Base-by-base conservation (phyloP, 1,140 invertebrate species). In the Lepidurus packardi region DNA sequence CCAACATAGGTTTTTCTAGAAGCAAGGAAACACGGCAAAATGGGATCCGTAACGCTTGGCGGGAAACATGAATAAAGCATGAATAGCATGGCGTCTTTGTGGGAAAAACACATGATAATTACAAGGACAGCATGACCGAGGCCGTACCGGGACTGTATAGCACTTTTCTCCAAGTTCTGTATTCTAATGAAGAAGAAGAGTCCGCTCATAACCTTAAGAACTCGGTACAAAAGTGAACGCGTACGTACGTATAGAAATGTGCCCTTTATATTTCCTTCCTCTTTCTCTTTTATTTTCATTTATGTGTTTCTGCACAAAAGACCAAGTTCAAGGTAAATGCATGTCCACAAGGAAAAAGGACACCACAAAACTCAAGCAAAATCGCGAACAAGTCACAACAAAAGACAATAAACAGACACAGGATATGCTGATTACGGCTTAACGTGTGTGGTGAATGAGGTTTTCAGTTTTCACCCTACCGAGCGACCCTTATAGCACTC, bases 41-140 rank as follows among this genome's bases (percentile, higher is more conserved):
- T 65, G 21, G 53, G 53, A 65, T 65, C 53, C 53, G 53, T 65
- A 21, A 65, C 53, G 53, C 53, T 65, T 65, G 21, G 53, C 53
- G 53, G 53, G 53, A 65, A 65, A 21, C 53, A 65, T 65, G 53
- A 65, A 65, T 65, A 65, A 65, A 65, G 53, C 53, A 65, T 65
- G 53, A 65, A 65, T 65, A 65, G 53, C 53, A 21, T 65, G 53
- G 21, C 21, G 53, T 65, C 53, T 65, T 65, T 65, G 53, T 65
- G 53, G 53, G 13, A 65, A 21, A 65, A 65, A 65, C 53, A 65
- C 53, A 65, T n/a, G 53, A 21, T 65, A 65, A 65, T 65, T 9
- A 65, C 53, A 65, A 65, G 21, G 53, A 65, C 53, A 65, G 53
- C 53, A 21, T 65, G 53, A 65, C 53, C 53, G 16, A 65, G 21